Evolutionary conservation across 92 coral and sea anemone genomes (phyloP).

Genomic region (Actinernus sp.): DNA sequence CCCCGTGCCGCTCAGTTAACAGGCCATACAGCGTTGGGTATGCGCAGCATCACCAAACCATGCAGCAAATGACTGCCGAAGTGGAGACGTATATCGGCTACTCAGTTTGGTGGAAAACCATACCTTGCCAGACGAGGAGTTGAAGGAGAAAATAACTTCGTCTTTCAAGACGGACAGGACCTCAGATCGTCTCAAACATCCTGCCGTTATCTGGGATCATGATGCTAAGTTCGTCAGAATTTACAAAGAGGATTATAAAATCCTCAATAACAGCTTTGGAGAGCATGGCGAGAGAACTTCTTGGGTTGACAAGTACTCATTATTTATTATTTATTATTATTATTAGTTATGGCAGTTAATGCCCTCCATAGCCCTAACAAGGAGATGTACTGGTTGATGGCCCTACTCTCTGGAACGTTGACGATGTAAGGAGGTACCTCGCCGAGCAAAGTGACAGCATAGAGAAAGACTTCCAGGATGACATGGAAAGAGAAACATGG

Average conservation of each 20-base stretch:
- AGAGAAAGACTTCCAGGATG: conserved; percentile 28
- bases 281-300: conserved; percentile 9
- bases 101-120: conserved; percentile 15
- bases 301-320: conserved; percentile 22
- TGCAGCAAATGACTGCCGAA: conserved; percentile 57
- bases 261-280: conserved; percentile 7
- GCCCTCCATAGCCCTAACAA: conserved; percentile 11
- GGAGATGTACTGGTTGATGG: conserved; percentile 1
- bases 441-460: conserved; percentile 20
- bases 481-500: conserved; percentile 41
- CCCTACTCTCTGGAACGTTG: conserved; percentile 13
- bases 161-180: conserved; percentile 41
- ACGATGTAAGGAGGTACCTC: conserved; percentile 14
- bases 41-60: conserved; percentile 27
- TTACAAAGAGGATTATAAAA: conserved; percentile 15
- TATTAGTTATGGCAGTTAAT: conserved; percentile 22
- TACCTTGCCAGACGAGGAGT: conserved; percentile 9
- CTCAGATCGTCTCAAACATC: conserved; percentile 8
- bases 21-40: conserved; percentile 37
- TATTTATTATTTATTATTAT: background rate
- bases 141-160: conserved; percentile 9
- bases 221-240: conserved; percentile 12
- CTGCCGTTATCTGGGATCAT: conserved; percentile 4
- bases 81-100: conserved; percentile 8
- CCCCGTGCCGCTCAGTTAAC: conserved; percentile 36